phyloP scores from a whole-genome alignment of 2,888 invertebrate genomes.

The Caenorhabditis japonica region DNA sequence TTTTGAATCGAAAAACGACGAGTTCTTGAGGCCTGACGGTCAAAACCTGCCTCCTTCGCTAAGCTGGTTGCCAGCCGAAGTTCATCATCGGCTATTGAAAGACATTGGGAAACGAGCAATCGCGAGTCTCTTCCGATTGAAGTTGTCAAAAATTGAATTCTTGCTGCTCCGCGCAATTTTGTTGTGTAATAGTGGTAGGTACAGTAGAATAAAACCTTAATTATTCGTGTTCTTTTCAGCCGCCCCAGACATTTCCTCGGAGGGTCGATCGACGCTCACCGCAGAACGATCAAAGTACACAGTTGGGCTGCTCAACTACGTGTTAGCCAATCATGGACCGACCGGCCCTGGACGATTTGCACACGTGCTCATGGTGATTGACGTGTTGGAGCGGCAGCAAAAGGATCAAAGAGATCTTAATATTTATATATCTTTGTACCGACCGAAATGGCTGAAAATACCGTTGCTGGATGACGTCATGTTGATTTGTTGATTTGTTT shows the following conservation, averaged over 20 bases:
- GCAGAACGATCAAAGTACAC: constrained; percentile 37
- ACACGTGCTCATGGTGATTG: constrained; percentile 27
- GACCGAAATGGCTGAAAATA: constrained; percentile 10
- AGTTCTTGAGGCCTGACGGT: constrained; percentile 30
- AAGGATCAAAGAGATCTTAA: constrained; percentile 36
- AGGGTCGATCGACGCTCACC: constrained; percentile 10
- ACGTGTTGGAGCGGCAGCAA: constrained; percentile 38
- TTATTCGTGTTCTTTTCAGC: too few relatives aligned
- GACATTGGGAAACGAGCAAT: constrained; percentile 26
- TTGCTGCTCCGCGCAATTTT: constrained; percentile 31
- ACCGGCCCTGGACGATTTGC: constrained; percentile 35
- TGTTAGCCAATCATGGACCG: constrained; percentile 22
- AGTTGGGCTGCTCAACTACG: constrained; percentile 21
- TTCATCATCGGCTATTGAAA: too few relatives aligned
- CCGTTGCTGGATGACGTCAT: constrained; percentile 39
- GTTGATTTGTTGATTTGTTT: constrained; percentile 17
- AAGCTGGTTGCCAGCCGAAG: constrained; percentile 10
- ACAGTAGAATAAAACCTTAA: too few relatives aligned
- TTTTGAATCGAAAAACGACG: constrained; percentile 32
- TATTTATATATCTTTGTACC: constrained; percentile 8
- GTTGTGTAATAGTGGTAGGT: constrained; percentile 32
- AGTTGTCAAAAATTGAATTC: constrained; percentile 35
- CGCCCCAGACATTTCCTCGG: constrained; percentile 25
- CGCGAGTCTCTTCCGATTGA: constrained; percentile 13
- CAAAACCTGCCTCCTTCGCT: constrained; percentile 16